phyloP scores from a whole-genome alignment of 1,140 invertebrate genomes.

The Pollicipes pollicipes region DNA sequence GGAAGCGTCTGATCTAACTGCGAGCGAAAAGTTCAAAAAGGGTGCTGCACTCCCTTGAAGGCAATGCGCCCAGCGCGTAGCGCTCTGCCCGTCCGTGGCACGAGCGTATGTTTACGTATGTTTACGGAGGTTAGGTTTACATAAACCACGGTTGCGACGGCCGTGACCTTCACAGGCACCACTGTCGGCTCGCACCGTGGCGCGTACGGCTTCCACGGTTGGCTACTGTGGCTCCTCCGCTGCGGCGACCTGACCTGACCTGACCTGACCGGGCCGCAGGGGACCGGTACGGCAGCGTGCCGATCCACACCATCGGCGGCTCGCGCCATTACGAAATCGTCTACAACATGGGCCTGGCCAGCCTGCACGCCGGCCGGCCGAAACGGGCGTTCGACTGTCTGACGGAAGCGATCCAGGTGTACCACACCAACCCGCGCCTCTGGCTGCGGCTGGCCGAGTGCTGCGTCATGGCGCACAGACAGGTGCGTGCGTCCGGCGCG shows the following conservation, averaged over 20 bases:
- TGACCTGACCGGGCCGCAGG: constrained; percentile 17
- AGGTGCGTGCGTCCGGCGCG: too few species aligned
- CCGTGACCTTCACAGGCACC: too few species aligned
- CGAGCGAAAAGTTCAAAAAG: too few species aligned
- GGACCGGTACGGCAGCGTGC: constrained; percentile 30
- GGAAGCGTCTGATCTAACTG: too few species aligned
- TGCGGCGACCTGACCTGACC: too few species aligned
- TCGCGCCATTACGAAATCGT: constrained; percentile 60
- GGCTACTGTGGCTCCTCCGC: constrained; percentile 7
- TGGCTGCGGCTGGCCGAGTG: constrained; percentile 89
- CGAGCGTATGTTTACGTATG: too few species aligned
- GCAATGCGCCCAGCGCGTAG: too few species aligned
- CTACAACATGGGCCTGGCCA: constrained; percentile 75
- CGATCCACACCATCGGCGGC: constrained; percentile 38
- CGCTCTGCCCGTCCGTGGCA: too few species aligned
- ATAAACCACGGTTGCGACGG: too few species aligned
- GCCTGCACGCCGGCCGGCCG: constrained; percentile 60
- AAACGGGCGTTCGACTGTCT: constrained; percentile 78
- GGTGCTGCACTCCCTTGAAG: too few species aligned
- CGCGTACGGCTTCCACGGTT: constrained; percentile 8
- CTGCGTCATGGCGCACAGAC: constrained; percentile 53
- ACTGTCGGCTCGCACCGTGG: constrained; percentile 7
- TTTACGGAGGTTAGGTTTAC: too few species aligned
- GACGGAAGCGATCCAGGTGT: constrained; percentile 64
- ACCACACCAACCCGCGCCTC: constrained; percentile 68